Evolutionary conservation across 2,113 vertebrate genomes (phyloP).

Genomic region (Sterna hirundo): DNA sequence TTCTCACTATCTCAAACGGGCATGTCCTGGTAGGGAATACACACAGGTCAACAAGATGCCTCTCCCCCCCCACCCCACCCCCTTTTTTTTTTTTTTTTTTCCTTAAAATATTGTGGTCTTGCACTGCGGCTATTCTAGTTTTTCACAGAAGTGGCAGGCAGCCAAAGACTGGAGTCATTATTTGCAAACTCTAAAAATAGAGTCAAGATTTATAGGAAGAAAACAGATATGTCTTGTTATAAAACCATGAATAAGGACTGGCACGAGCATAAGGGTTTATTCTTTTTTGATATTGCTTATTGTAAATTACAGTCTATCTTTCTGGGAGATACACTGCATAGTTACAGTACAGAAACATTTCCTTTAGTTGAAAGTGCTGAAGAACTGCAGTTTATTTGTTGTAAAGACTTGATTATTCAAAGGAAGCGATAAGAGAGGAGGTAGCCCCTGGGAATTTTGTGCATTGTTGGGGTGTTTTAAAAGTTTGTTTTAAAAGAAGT

Average conservation of each 20-base stretch:
- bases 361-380: constrained; percentile 53
- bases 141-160: constrained; percentile 78
- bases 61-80: background rate
- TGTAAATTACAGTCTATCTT: constrained; percentile 76
- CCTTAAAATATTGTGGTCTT: constrained; percentile 56
- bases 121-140: constrained; percentile 67
- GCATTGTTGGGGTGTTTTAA: constrained; percentile 1
- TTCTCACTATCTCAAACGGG: background rate
- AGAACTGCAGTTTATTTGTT: constrained; percentile 66
- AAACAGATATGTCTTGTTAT: constrained; percentile 80
- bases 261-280: constrained; percentile 76
- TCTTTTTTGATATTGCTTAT: constrained; percentile 76
- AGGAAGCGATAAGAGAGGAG: constrained; percentile 56
- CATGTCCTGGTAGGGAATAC: background rate
- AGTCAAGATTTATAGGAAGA: constrained; percentile 80
- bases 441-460: constrained; percentile 49
- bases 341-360: constrained; percentile 58
- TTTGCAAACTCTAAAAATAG: constrained; percentile 84
- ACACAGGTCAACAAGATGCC: constrained; percentile 12
- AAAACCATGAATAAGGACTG: constrained; percentile 81
- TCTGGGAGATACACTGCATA: constrained; percentile 63
- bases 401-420: constrained; percentile 68
- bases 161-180: constrained; percentile 80
- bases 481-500: constrained; percentile 24
- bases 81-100: background rate